These are phyloP conservation scores for Micoletzkya japonica DNA, from an alignment of 2,888 invertebrate species.

Conservation along the genomic window DNA sequence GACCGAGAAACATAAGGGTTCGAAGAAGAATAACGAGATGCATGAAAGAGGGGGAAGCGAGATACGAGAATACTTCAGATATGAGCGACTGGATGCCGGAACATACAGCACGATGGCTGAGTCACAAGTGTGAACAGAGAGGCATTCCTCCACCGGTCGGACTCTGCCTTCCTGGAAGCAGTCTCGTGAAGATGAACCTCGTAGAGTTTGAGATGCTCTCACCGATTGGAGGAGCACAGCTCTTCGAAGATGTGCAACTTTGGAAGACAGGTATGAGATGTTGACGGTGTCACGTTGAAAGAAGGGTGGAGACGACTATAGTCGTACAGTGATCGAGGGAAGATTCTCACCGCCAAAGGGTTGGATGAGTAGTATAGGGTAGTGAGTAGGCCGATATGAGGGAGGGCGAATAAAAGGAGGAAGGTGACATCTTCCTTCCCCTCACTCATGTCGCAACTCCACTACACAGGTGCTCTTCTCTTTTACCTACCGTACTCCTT, in stretches of 20 bases:
- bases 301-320: neutral
- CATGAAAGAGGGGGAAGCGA: too few species aligned
- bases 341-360: neutral
- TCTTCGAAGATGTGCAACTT: constrained; percentile 20
- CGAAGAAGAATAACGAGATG: too few species aligned
- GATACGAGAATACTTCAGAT: too few species aligned
- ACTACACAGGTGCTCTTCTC: neutral
- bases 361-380: constrained; percentile 5
- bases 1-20: neutral
- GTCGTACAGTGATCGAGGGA: constrained; percentile 23
- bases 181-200: constrained; percentile 18
- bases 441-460: neutral
- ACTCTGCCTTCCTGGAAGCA: constrained; percentile 7
- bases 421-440: constrained; percentile 11
- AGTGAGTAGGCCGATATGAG: constrained; percentile 23
- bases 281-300: neutral
- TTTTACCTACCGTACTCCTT: neutral
- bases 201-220: constrained; percentile 12
- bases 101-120: constrained; percentile 22
- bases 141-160: neutral
- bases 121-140: neutral
- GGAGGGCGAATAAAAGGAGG: constrained; percentile 20
- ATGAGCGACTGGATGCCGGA: constrained; percentile 11
- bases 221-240: neutral
- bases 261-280: constrained; percentile 17